These are phyloP conservation scores for Babylonia areolata DNA, from an alignment of 1,140 invertebrate genomes.

Conservation along the genomic window DNA sequence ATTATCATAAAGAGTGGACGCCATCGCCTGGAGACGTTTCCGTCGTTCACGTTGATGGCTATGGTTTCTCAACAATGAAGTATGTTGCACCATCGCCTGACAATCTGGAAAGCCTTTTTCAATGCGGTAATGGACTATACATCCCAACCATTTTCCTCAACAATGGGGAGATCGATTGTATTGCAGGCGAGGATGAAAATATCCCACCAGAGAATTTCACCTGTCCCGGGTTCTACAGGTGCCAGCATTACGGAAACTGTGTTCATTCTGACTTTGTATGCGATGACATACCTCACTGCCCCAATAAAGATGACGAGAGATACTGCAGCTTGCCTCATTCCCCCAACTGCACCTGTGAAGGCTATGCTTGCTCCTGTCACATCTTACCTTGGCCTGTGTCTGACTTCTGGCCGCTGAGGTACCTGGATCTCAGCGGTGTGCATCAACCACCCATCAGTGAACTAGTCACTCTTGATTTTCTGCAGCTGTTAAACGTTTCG, in stretches of 20 bases:
- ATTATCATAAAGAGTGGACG: neutral
- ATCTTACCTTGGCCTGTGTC: neutral
- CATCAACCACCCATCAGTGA: neutral
- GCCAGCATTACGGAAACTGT: neutral
- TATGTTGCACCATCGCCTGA: no score
- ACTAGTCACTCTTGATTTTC: neutral
- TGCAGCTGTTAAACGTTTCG: conserved; percentile 29
- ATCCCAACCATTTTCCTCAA: conserved; percentile 6
- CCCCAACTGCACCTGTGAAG: conserved; percentile 26
- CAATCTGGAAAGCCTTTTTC: neutral
- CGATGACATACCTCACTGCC: conserved; percentile 39
- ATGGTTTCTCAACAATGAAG: neutral
- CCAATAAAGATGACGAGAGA: conserved; percentile 33
- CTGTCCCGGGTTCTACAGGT: conserved; percentile 11
- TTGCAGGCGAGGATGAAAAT: conserved; percentile 1
- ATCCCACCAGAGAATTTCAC: neutral
- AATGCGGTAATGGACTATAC: neutral
- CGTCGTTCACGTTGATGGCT: neutral
- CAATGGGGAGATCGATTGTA: conserved; percentile 3
- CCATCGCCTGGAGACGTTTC: neutral
- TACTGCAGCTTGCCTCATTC: conserved; percentile 32
- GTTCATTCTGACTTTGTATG: conserved; percentile 30
- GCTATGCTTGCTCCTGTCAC: conserved; percentile 22
- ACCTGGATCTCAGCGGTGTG: conserved; percentile 8
- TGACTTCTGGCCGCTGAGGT: neutral